Evolutionary conservation across 2,888 invertebrate species (phyloP).

Genomic region (Pseudeuparius sepicola): DNA sequence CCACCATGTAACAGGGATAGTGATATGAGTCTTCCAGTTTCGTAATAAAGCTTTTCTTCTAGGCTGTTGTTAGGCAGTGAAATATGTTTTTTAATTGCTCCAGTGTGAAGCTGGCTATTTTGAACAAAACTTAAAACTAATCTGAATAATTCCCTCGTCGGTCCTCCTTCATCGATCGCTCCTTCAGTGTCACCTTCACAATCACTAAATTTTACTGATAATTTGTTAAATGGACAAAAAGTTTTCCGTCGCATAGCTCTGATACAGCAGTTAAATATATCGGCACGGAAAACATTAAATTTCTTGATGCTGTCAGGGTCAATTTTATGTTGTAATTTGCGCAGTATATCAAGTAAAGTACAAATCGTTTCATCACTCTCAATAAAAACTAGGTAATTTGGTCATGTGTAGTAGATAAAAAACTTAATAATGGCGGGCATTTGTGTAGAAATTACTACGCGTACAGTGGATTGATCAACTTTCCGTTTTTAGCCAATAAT

Average conservation of each 20-base stretch:
- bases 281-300: slow-evolving; percentile 17
- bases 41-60: slow-evolving; percentile 16
- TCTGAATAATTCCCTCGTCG: slow-evolving; percentile 21
- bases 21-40: slow-evolving; percentile 19
- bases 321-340: slow-evolving; percentile 12
- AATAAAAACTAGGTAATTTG: no score
- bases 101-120: slow-evolving; percentile 17
- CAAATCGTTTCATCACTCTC: no score
- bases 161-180: slow-evolving; percentile 23
- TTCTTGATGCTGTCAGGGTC: slow-evolving; percentile 6
- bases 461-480: no score
- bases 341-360: no score
- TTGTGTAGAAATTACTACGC: no score
- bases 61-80: slow-evolving; percentile 14
- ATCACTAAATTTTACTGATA: slow-evolving; percentile 20
- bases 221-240: slow-evolving; percentile 18
- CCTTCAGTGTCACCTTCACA: slow-evolving; percentile 18
- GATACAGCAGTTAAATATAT: slow-evolving; percentile 21
- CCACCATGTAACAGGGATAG: slow-evolving; percentile 21
- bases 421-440: no score
- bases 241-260: slow-evolving; percentile 15
- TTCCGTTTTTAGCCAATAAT: no score
- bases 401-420: no score
- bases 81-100: slow-evolving; percentile 16
- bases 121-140: slow-evolving; percentile 14